A percentile compares a stretch with the other conserved stretches of the same genome.
phyloP scores from a whole-genome alignment of 2,797 vertebrate species.

The Tauraco hartlaubi region DNA sequence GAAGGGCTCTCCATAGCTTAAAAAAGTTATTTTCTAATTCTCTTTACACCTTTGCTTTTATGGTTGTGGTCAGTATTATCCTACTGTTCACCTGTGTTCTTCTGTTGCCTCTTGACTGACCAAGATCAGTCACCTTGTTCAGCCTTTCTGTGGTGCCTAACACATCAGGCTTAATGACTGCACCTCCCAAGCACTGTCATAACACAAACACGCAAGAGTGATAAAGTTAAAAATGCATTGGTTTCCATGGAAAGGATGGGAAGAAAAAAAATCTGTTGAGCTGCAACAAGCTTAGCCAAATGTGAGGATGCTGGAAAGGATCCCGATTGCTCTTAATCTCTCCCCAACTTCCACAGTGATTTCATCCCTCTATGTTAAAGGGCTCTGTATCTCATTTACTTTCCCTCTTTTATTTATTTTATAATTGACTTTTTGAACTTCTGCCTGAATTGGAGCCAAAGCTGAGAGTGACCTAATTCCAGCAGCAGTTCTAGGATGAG shows the following conservation, averaged over 20 bases:
- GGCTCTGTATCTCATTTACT: constrained; percentile 28
- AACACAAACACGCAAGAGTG: background rate
- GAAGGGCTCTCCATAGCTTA: background rate
- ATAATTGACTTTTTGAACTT: constrained; percentile 49
- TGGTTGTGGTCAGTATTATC: background rate
- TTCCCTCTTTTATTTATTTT: constrained; percentile 46
- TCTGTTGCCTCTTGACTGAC: background rate
- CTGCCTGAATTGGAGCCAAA: constrained; percentile 27
- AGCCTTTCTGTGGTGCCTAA: background rate
- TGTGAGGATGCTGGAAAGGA: background rate
- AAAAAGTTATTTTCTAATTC: background rate
- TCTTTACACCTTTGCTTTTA: background rate
- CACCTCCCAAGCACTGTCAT: no score
- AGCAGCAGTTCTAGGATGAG: background rate
- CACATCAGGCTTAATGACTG: background rate
- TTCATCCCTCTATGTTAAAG: constrained; percentile 15
- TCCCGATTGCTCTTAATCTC: background rate
- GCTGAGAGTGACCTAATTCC: constrained; percentile 22
- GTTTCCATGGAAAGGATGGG: background rate
- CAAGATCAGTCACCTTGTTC: background rate
- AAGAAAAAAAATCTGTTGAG: background rate
- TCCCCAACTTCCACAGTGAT: background rate
- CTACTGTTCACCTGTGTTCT: background rate
- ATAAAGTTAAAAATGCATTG: background rate
- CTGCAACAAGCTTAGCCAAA: background rate